Evolutionary conservation across 2,113 vertebrate genomes (phyloP), one percentile per base, ranked within the genome.

Genomic region (Platysternon megacephalum): DNA sequence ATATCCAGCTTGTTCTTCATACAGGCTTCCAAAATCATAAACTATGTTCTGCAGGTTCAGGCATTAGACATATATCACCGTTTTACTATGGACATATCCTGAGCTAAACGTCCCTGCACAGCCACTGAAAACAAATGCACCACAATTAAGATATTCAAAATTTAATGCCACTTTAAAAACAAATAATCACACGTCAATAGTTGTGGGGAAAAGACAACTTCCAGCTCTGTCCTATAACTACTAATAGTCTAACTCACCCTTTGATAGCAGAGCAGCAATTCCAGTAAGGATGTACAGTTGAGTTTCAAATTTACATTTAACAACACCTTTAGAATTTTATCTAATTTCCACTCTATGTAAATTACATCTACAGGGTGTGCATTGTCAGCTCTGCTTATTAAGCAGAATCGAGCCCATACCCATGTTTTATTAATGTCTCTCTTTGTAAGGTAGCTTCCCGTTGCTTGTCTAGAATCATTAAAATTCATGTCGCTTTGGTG

Each of bases 1-100:
- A 95, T 95, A 97, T 96, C 96, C 97, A 95, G 96, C 97, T 97
- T 97, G 94, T 97, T 97, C 95, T 97, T 91, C 89, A 91, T 39
- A 89, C 35, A 95, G 87, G 65, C 89, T 86, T 95, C 93, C 93
- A 95, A 96, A 93, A 82, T 93, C 91, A 86, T 39, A 79, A 87
- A 74, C 93, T 97, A 53, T 58, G 26, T 90, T 95, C 84, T 85
- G 85, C 82, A 85, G 89, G 58, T 92, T 88, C 92, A 83, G 79
- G 91, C 93, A 95, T 95, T 91, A 89, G 42, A 86, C 76, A 11
- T 51, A 11, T 51, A 85, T 85, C 74, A 83, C 93, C 92, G 81
- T 44, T 90, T 95, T 93, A 78, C 92, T 95, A 79, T 26, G 83
- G 79, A 35, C 87, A 87, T 3, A 79, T 74, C 82, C 49, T 85